Percentiles rank a stretch among this genome's conserved stretches.
These are phyloP conservation scores for Aramus guarauna DNA, from an alignment of 2,113 vertebrate genomes.

Conservation along the genomic window DNA sequence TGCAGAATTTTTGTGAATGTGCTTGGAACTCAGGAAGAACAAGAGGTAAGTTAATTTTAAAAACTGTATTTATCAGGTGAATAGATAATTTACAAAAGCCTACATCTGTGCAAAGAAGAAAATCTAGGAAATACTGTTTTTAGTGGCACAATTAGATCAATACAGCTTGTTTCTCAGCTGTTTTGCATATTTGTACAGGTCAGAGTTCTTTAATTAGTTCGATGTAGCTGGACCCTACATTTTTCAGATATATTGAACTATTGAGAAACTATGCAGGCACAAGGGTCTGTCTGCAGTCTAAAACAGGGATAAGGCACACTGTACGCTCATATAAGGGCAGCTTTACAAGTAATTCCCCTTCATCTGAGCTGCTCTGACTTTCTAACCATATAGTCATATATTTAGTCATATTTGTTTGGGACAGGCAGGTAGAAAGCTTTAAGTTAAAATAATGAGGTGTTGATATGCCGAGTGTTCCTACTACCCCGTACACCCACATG, in stretches of 20 bases:
- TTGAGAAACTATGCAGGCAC: background rate
- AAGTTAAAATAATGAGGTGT: background rate
- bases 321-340: background rate
- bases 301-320: background rate
- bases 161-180: background rate
- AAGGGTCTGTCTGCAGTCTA: background rate
- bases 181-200: background rate
- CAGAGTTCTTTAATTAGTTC: background rate
- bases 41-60: conserved; percentile 75
- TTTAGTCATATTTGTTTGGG: background rate
- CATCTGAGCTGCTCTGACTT: background rate
- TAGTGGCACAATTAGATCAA: background rate
- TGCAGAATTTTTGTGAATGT: conserved; percentile 77
- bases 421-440: background rate
- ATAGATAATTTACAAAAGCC: background rate
- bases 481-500: background rate
- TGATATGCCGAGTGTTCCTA: background rate
- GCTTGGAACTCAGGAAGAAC: conserved; percentile 80
- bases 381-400: background rate
- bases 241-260: background rate
- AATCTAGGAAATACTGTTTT: background rate
- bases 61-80: background rate
- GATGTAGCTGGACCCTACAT: background rate
- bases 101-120: background rate
- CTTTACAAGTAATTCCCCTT: background rate